Base-by-base conservation (phyloP, 1,140 invertebrate genomes). In the Drosophila punjabiensis region DNA sequence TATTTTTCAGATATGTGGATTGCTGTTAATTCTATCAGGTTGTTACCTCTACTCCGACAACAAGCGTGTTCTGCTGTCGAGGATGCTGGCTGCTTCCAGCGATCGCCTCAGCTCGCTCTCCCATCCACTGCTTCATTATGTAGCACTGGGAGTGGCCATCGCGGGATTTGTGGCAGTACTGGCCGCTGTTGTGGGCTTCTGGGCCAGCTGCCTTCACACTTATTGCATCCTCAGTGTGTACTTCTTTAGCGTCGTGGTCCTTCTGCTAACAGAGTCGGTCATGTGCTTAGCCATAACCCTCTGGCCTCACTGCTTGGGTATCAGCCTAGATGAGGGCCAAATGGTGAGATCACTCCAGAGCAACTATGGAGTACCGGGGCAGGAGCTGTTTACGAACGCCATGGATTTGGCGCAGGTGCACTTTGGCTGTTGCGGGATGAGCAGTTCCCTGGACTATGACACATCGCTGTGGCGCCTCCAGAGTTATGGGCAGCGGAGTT, bases 391-490 rank as follows among this genome's bases (percentile, higher is more conserved):
- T 81, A 98, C 97, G 6, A 96, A 96, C 59, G 96, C 97, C 16
- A 94, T 98, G 35, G 97, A 97, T 94, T 94, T 96, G 68, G 96
- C 95, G 0, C 96, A 97, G 93, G 95, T 95, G 16, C 92, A 97
- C 95, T 96, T 97, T 83, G 94, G 96, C 65, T 98, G 97, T 86
- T 98, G 97, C 92, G 97, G 97, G 11, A 96, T 98, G 83, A 95
- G 95, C 33, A 95, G 95, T 74, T 95, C 96, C 4, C 94, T 95
- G 52, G 97, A 98, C 94, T 98, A 97, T 93, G 96, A 96, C 73
- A 96, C 96, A 63, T 97, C 97, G 2, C 93, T 95, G 82, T 98
- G 97, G 97, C 95, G 96, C 64, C 93, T 97, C n/a, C 95, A 96
- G 78, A 94, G 96, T 79, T 94, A 96, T 41, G 96, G 96, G 0